A percentile compares a stretch with the other conserved stretches of the same genome.
These are phyloP conservation scores for Halcyon badia DNA, from an alignment of 2,797 vertebrate genomes.

Conservation along the genomic window DNA sequence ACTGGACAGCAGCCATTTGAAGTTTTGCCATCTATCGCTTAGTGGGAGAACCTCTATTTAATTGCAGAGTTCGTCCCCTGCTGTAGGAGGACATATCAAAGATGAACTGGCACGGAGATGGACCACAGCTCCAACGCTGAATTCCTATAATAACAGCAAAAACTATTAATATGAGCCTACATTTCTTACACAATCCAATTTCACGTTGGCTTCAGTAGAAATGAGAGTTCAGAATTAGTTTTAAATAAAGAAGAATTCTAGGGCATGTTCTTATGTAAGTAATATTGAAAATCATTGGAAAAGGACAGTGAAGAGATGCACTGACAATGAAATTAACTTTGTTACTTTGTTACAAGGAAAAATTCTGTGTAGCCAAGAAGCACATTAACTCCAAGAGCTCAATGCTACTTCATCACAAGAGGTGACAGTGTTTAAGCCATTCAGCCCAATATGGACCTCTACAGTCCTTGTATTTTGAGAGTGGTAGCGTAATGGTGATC, in stretches of 20 bases:
- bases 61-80: neutral
- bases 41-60: neutral
- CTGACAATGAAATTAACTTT: neutral
- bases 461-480: neutral
- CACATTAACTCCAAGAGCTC: neutral
- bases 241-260: neutral
- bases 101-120: neutral
- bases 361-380: neutral
- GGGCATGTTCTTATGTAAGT: neutral
- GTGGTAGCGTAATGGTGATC: accelerated
- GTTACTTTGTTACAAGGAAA: neutral
- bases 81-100: neutral
- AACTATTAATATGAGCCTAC: neutral
- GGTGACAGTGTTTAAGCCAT: neutral
- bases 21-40: neutral
- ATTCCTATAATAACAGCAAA: neutral
- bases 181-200: neutral
- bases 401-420: neutral
- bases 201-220: neutral
- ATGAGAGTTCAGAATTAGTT: neutral
- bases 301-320: neutral
- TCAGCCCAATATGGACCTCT: accelerated
- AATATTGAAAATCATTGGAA: neutral
- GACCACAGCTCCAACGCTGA: neutral
- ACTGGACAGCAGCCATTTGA: neutral